These are phyloP conservation scores for Grus americana DNA, from an alignment of 2,113 vertebrate species.

Conservation along the genomic window DNA sequence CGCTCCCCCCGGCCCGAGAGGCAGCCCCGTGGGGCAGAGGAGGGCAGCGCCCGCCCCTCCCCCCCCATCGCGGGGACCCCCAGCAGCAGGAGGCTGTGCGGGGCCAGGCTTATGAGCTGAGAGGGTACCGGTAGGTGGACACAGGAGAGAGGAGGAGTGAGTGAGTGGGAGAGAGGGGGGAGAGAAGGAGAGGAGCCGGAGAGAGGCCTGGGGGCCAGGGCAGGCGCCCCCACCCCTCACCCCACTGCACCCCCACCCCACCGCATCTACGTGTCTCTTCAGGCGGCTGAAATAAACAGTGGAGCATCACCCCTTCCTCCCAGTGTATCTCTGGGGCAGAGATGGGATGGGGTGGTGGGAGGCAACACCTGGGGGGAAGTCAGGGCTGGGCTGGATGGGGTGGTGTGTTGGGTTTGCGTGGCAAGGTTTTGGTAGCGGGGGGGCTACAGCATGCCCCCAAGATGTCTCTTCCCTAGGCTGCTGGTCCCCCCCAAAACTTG, in stretches of 20 bases:
- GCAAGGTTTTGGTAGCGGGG: too few relatives aligned
- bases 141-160: conserved; percentile 68
- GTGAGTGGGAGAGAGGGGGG: conserved; percentile 51
- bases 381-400: too few relatives aligned
- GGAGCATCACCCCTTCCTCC: conserved; percentile 53
- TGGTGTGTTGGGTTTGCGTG: too few relatives aligned
- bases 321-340: neutral
- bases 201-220: conserved; percentile 62
- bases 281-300: conserved; percentile 77
- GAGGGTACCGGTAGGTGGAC: conserved; percentile 77
- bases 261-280: conserved; percentile 36
- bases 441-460: too few relatives aligned
- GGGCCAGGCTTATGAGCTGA: conserved; percentile 45
- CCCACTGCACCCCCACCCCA: conserved; percentile 46
- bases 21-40: conserved; percentile 9
- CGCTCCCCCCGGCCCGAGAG: neutral
- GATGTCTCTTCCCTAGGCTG: neutral
- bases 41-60: neutral
- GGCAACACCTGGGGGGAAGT: accelerated
- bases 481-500: accelerated
- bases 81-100: conserved; percentile 21
- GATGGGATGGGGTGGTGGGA: neutral
- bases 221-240: conserved; percentile 41
- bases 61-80: neutral
- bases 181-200: conserved; percentile 61